Evolutionary conservation across 2,113 vertebrate species (phyloP), one percentile per base, ranked within the genome.

Genomic region (Malurus cyaneus): DNA sequence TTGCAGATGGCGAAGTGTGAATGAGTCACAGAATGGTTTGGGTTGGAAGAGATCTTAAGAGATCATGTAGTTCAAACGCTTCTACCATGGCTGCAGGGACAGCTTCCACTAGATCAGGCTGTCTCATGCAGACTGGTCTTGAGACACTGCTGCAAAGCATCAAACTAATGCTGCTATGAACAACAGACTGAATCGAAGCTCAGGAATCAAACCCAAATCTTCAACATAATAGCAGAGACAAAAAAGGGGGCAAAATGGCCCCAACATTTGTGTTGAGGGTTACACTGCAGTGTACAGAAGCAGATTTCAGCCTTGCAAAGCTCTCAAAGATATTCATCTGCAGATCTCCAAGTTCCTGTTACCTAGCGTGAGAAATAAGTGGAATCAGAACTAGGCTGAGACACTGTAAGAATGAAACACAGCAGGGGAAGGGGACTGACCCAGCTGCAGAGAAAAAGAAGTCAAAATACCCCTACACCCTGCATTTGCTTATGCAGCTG

Each of bases 331-430:
- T 13, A 93, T 46, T 69, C 72, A 41, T 56, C 61, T 41, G 28
- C 34, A 91, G 54, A 93, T 64, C 44, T 71, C 52, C 1, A 2
- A 95, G 89, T 93, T 94, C 86, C 72, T 83, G 83, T 91, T 80
- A 67, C 15, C 73, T 44, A 87, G 26, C 8, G 6, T 49, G 80
- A 93, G 84, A 89, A 90, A 9, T 34, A 91, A 89, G 34, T 56
- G 41, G 83, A 84, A 94, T 70, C 65, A 92, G 78, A 94, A 95
- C 15, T 20, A 73, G 59, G 46, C 24, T 66, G 46, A 69, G 70
- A 73, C 47, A 65, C 32, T 86, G 39, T 95, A 79, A 94, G 73
- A 96, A 79, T 1, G 28, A 96, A 95, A 96, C 88, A 69, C 3
- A 79, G 65, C 73, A 64, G 62, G 24, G 69, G 88, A 96, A 86